Evolutionary conservation across 2,888 invertebrate genomes (phyloP).

Genomic region (Xestoiulus laeticollis): DNA sequence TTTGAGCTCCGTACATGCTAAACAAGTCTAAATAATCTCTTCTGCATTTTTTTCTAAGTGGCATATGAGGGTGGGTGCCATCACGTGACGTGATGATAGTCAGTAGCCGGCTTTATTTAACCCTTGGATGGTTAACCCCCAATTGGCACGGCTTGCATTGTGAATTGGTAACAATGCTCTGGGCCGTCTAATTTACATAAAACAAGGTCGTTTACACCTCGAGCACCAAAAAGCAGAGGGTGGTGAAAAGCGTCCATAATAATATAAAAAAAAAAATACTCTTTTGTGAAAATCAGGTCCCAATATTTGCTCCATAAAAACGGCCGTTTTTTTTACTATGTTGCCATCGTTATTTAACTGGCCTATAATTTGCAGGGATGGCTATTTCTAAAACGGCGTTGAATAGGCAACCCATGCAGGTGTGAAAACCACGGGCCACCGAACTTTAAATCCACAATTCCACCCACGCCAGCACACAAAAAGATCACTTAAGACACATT

Average conservation of each 20-base stretch:
- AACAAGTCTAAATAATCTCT: too few species aligned
- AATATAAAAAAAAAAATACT: not conserved
- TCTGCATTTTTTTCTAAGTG: too few species aligned
- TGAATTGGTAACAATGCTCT: not conserved
- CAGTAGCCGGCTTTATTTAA: too few species aligned
- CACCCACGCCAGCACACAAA: not conserved
- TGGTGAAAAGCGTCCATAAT: not conserved
- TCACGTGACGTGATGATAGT: too few species aligned
- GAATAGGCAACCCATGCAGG: not conserved
- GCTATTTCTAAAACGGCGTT: not conserved
- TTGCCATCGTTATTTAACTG: not conserved
- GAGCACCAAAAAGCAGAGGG: not conserved
- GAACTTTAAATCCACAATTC: not conserved
- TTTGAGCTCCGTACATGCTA: too few species aligned
- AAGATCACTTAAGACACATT: not conserved
- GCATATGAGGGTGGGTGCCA: too few species aligned
- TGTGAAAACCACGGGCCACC: not conserved
- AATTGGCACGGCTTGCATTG: not conserved
- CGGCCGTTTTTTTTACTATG: not conserved
- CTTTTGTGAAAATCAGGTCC: not conserved
- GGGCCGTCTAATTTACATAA: not conserved
- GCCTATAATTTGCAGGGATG: not conserved
- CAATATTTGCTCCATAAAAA: not conserved
- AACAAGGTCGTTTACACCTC: constrained; percentile 18
- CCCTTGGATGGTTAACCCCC: too few species aligned